Evolutionary conservation across 2,113 vertebrate genomes (phyloP).

Genomic region (Sarotherodon lohbergeri): DNA sequence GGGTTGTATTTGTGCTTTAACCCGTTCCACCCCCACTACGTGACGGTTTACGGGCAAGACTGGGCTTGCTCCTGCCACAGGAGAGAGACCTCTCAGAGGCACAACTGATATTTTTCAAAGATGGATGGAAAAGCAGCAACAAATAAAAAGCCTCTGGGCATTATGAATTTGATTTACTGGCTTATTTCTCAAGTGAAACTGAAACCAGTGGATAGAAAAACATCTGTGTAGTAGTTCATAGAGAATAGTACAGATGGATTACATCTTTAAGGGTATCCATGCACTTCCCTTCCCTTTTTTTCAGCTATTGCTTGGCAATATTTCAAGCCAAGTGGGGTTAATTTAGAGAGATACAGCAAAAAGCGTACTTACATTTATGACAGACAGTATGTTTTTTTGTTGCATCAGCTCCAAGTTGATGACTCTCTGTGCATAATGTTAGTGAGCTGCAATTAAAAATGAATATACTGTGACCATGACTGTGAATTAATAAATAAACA

Average conservation of each 20-base stretch:
- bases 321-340: background rate
- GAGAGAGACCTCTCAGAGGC: constrained; percentile 33
- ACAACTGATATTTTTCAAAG: constrained; percentile 20
- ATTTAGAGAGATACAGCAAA: background rate
- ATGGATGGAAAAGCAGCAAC: constrained; percentile 4
- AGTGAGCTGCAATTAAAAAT: background rate
- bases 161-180: constrained; percentile 31
- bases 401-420: background rate
- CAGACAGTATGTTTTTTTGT: background rate
- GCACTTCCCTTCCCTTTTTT: background rate
- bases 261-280: background rate
- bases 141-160: constrained; percentile 20
- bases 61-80: constrained; percentile 4
- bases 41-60: background rate
- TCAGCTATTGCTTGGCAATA: background rate
- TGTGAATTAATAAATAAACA: constrained; percentile 24
- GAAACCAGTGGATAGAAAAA: background rate
- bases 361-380: background rate
- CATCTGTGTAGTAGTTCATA: background rate
- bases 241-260: constrained; percentile 11
- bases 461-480: background rate
- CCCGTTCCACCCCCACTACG: fast-evolving
- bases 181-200: constrained; percentile 21
- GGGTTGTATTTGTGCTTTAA: constrained; percentile 44
- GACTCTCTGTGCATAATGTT: background rate